Percentiles rank a stretch among this genome's conserved stretches.
Conservation (phyloP, 2,888 invertebrate genomes). For the Dendrolimus houi region DNA sequence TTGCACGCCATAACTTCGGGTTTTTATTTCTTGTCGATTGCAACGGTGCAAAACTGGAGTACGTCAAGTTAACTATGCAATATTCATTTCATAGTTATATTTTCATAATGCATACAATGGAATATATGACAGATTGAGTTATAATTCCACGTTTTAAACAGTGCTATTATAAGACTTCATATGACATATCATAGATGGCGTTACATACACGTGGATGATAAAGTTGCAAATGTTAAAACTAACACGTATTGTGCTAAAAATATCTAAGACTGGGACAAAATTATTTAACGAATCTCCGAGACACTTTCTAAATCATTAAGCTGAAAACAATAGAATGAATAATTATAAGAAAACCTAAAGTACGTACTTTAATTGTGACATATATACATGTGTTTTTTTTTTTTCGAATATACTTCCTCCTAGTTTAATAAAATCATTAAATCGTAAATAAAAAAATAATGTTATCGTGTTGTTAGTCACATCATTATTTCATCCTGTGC, state of each 20-base stretch:
- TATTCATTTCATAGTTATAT: no score
- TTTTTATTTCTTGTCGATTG: constrained; percentile 55
- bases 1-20: constrained; percentile 52
- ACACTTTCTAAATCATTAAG: no score
- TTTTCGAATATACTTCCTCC: no score
- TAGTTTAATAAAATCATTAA: constrained; percentile 33
- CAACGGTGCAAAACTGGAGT: background rate
- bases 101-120: no score
- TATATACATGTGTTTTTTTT: constrained; percentile 22
- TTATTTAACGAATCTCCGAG: no score
- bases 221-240: constrained; percentile 35
- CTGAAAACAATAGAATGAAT: no score
- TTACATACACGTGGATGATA: constrained; percentile 36
- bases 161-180: no score
- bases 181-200: background rate
- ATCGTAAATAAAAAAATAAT: background rate
- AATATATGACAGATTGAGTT: no score
- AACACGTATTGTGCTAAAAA: constrained; percentile 30
- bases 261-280: no score
- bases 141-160: no score
- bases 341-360: no score
- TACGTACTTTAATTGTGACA: no score
- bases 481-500: background rate
- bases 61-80: background rate
- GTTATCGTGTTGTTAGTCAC: background rate